A percentile compares a stretch with the other conserved stretches of the same genome.
Evolutionary conservation across 2,797 vertebrate species (phyloP).

Genomic region (Urophycis tenuis): DNA sequence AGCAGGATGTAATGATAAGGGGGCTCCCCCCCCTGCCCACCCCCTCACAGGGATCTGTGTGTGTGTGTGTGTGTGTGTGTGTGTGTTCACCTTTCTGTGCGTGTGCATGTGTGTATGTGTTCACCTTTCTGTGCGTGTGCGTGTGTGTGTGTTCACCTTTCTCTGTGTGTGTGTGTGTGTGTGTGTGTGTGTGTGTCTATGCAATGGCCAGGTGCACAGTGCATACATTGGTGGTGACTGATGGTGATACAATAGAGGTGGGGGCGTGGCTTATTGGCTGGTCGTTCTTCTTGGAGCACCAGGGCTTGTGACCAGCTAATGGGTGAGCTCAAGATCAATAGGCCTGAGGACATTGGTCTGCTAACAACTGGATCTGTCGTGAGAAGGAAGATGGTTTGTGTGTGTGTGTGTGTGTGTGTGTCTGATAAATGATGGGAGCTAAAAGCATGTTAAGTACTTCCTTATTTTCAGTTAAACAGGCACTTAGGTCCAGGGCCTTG

Average conservation of each 20-base stretch:
- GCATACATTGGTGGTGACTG: not conserved
- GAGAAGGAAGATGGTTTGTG: not conserved
- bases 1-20: constrained; percentile 17
- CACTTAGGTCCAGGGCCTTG: constrained; percentile 41
- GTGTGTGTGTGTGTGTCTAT: constrained; percentile 7
- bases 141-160: not conserved
- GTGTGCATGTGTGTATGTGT: constrained; percentile 11
- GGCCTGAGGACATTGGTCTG: not conserved
- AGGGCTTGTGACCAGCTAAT: not conserved
- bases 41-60: constrained; percentile 20
- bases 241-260: not conserved
- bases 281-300: not conserved
- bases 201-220: too few species aligned
- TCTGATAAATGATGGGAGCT: constrained; percentile 16
- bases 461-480: constrained; percentile 54
- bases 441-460: constrained; percentile 59
- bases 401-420: constrained; percentile 8
- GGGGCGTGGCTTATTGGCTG: not conserved
- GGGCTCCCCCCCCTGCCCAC: constrained; percentile 2
- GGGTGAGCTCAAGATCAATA: not conserved
- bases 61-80: constrained; percentile 10
- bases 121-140: too few species aligned
- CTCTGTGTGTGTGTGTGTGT: constrained; percentile 3
- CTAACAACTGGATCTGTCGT: not conserved
- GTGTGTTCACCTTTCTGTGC: too few species aligned